Evolutionary conservation across 2,113 vertebrate species (phyloP).

Genomic region (Elephantulus edwardii): DNA sequence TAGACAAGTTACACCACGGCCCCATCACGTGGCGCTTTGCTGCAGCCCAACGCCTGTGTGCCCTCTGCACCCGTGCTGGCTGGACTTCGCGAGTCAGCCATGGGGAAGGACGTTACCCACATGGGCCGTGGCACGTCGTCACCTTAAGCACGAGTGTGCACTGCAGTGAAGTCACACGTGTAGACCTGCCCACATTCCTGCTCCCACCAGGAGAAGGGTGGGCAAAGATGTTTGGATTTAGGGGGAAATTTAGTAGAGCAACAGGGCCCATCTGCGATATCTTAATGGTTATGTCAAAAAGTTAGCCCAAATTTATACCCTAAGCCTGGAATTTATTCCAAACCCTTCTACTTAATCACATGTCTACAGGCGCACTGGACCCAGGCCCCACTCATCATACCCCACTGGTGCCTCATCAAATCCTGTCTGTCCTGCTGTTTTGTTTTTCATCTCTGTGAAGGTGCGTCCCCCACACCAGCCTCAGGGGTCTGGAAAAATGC

Average conservation of each 20-base stretch:
- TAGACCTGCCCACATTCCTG: background rate
- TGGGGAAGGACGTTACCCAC: background rate
- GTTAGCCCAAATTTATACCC: too few species aligned
- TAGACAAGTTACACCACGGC: accelerated
- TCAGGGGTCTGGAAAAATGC: background rate
- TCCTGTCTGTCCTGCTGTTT: accelerated
- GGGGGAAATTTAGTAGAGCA: background rate
- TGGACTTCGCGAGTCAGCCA: background rate
- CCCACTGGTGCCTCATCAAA: accelerated
- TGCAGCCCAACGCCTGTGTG: background rate
- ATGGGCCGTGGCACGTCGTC: background rate
- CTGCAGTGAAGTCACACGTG: accelerated
- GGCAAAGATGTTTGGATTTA: background rate
- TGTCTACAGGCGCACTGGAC: accelerated
- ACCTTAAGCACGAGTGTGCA: background rate
- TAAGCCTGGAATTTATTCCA: background rate
- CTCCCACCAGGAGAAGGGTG: accelerated
- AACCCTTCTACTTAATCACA: background rate
- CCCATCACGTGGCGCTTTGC: accelerated
- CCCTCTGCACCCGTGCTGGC: accelerated
- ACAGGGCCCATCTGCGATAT: background rate
- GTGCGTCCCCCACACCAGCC: background rate
- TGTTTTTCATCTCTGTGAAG: background rate
- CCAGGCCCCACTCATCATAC: background rate
- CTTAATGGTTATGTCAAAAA: background rate